These are phyloP conservation scores for Berghia stephanieae DNA, from an alignment of 1,140 invertebrate genomes.

Conservation along the genomic window DNA sequence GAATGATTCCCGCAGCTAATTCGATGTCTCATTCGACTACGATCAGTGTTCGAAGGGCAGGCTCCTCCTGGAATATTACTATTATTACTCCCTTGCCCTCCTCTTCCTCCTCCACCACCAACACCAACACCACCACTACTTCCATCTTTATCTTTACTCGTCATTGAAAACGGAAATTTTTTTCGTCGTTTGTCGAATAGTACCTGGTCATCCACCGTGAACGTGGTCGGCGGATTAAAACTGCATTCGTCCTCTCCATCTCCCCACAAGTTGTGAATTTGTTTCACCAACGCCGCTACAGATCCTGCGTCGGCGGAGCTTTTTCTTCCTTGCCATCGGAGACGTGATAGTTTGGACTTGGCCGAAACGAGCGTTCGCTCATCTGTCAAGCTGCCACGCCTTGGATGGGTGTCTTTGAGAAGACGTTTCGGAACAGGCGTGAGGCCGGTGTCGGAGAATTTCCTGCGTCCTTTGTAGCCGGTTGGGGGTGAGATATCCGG, in stretches of 20 bases:
- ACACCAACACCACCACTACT: neutral
- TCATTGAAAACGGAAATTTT: slow-evolving; percentile 13
- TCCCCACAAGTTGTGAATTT: slow-evolving; percentile 32
- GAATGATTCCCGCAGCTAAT: too few relatives aligned
- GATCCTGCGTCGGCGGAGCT: slow-evolving; percentile 22
- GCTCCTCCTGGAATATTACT: slow-evolving; percentile 1
- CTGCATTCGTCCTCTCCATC: slow-evolving; percentile 13
- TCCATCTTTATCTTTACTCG: neutral
- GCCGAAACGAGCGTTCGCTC: slow-evolving; percentile 25
- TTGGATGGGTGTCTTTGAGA: slow-evolving; percentile 5
- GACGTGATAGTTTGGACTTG: slow-evolving; percentile 28
- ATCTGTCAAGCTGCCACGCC: slow-evolving; percentile 24
- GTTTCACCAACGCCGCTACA: slow-evolving; percentile 27
- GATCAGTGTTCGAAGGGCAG: too few relatives aligned
- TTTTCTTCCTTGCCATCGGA: slow-evolving; percentile 20
- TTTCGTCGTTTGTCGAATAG: slow-evolving; percentile 21
- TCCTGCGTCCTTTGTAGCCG: slow-evolving; percentile 21
- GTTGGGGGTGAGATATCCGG: neutral
- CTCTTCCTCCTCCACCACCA: neutral
- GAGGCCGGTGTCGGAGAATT: slow-evolving; percentile 30
- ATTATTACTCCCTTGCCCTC: neutral
- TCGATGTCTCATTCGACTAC: too few relatives aligned
- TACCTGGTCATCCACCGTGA: slow-evolving; percentile 23
- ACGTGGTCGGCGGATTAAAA: neutral
- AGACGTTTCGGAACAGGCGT: slow-evolving; percentile 25